Percentiles rank a stretch among this genome's conserved stretches.
phyloP scores from a whole-genome alignment of 2,797 vertebrate genomes.

The Eulemur albifrons region DNA sequence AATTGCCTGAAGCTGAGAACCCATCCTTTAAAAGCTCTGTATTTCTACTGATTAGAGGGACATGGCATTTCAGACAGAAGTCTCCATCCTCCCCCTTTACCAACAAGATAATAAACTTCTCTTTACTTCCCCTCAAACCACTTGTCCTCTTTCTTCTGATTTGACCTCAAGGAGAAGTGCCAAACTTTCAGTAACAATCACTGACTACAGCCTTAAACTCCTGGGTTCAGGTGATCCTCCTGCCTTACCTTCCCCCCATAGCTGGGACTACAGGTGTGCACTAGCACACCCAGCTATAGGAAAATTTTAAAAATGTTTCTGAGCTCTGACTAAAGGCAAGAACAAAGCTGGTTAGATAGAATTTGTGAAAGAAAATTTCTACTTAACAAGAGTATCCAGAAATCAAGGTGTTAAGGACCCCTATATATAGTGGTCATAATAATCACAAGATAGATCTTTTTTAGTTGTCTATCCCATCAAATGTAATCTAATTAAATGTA shows the following conservation, averaged over 20 bases:
- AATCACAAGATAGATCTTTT: not conserved
- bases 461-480: not conserved
- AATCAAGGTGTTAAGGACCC: not conserved
- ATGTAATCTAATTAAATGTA: not conserved
- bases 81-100: too few species aligned
- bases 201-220: not conserved
- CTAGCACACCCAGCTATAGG: rapidly evolving
- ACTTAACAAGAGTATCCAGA: not conserved
- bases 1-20: too few species aligned
- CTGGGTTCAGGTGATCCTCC: not conserved
- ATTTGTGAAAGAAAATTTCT: constrained; percentile 4
- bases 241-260: not conserved
- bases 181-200: too few species aligned
- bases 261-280: not conserved
- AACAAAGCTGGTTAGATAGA: not conserved
- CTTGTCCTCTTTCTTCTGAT: too few species aligned
- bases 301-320: not conserved
- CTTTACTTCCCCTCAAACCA: too few species aligned
- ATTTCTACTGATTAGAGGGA: too few species aligned
- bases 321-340: not conserved
- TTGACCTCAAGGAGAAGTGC: too few species aligned
- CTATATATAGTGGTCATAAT: not conserved
- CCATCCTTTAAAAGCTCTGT: too few species aligned
- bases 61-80: too few species aligned
- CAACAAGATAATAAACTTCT: too few species aligned